Evolutionary conservation across 2,888 invertebrate species (phyloP).

Genomic region (Bimastos eiseni): DNA sequence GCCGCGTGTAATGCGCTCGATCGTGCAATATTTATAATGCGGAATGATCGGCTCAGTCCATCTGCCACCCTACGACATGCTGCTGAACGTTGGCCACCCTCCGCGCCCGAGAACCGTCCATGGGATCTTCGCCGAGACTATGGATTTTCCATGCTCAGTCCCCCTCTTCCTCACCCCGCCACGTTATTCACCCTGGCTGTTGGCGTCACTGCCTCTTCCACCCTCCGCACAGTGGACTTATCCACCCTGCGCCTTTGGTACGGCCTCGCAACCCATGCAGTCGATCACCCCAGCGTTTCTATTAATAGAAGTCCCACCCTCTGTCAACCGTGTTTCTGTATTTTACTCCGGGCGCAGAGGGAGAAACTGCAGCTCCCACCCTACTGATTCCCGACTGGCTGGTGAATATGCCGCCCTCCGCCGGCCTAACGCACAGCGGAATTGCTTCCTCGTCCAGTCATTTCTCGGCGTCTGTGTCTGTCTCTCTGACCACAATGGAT

Average conservation of each 20-base stretch:
- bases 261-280: not conserved
- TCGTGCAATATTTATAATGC: not conserved
- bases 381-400: not conserved
- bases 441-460: not conserved
- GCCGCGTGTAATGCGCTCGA: not conserved
- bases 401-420: not conserved
- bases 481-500: not conserved
- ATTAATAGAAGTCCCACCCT: conserved; percentile 13
- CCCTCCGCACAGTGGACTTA: not conserved
- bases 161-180: not conserved
- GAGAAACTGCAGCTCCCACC: not conserved
- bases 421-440: not conserved
- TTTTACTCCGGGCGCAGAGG: not conserved
- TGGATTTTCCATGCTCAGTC: not conserved
- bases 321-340: not conserved
- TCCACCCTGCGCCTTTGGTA: not conserved
- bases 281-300: not conserved
- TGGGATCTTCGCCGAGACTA: not conserved
- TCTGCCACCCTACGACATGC: conserved; percentile 16
- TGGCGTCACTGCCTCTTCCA: not conserved
- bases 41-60: conserved; percentile 4
- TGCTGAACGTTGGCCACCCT: not conserved
- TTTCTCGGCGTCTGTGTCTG: not conserved
- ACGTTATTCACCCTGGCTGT: not conserved
- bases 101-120: not conserved